Evolutionary conservation across 2,113 vertebrate genomes (phyloP), one percentile per base, ranked within the genome.

Genomic region (Heliornis fulica): DNA sequence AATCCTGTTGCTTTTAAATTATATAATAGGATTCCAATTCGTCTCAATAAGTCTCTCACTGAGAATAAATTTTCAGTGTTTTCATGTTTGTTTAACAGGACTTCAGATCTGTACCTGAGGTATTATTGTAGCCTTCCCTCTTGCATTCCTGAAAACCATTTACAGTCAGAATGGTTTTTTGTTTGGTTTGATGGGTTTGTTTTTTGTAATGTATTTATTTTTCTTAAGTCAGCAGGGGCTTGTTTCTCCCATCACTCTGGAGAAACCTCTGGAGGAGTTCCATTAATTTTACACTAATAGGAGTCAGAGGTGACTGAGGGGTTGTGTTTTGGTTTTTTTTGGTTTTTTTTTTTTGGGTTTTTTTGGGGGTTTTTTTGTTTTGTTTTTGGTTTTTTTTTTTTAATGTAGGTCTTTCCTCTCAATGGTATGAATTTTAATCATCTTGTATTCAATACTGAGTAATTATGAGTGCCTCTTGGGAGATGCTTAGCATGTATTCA

Each of bases 391-490:
- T 20, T 57, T 48, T 61, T 43, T 65, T 63, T 65, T 65, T 20
- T 0, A 69, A 59, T 63, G 5, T 78, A 57, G 38, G 16, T 78
- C n/a, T 86, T 93, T 85, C 45, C 19, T 61, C 9, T 80, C 46
- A 11, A 4, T 56, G 22, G 7, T 51, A 74, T 53, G 36, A 74
- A 90, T 93, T 92, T 64, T 81, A 94, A 93, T 89, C 16, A 68
- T 92, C 65, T 86, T 53, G 28, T 23, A 90, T 90, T 94, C 70
- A 91, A 69, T 83, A 46, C 81, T 83, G 81, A 78, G 68, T 68
- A 96, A 83, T 95, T 86, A 51, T 51, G 51, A 78, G 79, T 68
- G 51, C 31, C 88, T 93, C 85, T 83, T 75, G 79, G 72, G 88
- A 92, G 40, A 43, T 89, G 76, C 76, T 92, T 92, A 86, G 19